phyloP scores from a whole-genome alignment of 2,797 vertebrate species.

The Nyctalus aviator region DNA sequence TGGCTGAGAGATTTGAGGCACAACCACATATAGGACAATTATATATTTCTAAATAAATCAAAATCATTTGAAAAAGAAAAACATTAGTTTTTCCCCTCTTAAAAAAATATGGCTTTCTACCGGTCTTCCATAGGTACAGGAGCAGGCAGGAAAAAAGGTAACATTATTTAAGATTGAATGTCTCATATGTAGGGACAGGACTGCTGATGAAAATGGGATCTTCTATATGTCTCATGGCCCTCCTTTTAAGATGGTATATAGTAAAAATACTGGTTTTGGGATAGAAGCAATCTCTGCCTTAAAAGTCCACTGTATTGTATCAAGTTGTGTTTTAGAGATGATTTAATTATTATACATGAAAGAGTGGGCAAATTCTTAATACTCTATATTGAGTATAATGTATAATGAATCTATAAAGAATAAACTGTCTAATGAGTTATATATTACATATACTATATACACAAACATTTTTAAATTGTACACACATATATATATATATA shows the following conservation, averaged over 20 bases:
- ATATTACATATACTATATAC: neutral
- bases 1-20: conserved; percentile 89
- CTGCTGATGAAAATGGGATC: neutral
- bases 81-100: neutral
- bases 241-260: conserved; percentile 58
- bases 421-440: conserved; percentile 53
- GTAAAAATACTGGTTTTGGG: conserved; percentile 39
- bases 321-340: conserved; percentile 61
- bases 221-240: neutral
- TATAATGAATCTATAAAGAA: conserved; percentile 65
- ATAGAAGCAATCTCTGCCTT: conserved; percentile 60
- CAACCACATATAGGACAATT: conserved; percentile 89
- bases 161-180: conserved; percentile 26
- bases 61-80: conserved; percentile 36
- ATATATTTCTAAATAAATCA: conserved; percentile 88
- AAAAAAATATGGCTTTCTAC: conserved; percentile 25
- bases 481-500: conserved; percentile 29
- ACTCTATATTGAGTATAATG: conserved; percentile 43
- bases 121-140: neutral
- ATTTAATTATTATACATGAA: conserved; percentile 62
- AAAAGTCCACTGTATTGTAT: conserved; percentile 56
- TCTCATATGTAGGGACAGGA: neutral
- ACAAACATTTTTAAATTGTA: conserved; percentile 51
- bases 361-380: conserved; percentile 25
- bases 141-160: conserved; percentile 40